phyloP scores from a whole-genome alignment of 2,113 vertebrate genomes.

The Cathartes aura region DNA sequence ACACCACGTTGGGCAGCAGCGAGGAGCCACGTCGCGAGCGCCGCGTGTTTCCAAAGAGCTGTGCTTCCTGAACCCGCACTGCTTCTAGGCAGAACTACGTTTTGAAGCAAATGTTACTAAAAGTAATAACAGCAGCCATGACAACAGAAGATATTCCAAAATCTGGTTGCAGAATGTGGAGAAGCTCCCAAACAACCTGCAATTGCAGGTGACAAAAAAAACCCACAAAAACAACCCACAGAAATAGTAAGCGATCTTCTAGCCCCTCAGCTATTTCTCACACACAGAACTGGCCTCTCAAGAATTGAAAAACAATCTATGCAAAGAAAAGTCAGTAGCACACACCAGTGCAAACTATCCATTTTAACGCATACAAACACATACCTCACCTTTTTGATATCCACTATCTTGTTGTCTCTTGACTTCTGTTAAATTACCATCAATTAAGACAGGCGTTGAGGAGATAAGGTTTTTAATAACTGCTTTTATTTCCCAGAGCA shows the following conservation, averaged over 20 bases:
- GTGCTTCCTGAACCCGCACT: background rate
- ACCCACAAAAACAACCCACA: background rate
- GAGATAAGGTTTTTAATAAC: constrained; percentile 40
- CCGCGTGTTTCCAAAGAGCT: background rate
- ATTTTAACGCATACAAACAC: background rate
- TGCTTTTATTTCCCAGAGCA: background rate
- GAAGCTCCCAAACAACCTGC: background rate
- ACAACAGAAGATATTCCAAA: background rate
- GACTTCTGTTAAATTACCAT: background rate
- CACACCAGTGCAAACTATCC: background rate
- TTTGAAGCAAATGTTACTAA: background rate
- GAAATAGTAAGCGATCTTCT: background rate
- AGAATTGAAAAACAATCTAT: background rate
- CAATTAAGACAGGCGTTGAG: background rate
- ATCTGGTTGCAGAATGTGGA: background rate
- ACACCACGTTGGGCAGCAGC: accelerated
- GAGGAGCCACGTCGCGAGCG: background rate
- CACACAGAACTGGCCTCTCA: background rate
- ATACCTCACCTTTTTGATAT: background rate
- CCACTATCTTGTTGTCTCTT: background rate
- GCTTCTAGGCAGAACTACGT: accelerated
- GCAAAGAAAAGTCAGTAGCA: background rate
- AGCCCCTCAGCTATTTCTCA: background rate
- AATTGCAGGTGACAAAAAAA: background rate
- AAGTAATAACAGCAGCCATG: background rate